Evolutionary conservation across 1,140 invertebrate genomes (phyloP).

Genomic region (Caerostris extrusa): DNA sequence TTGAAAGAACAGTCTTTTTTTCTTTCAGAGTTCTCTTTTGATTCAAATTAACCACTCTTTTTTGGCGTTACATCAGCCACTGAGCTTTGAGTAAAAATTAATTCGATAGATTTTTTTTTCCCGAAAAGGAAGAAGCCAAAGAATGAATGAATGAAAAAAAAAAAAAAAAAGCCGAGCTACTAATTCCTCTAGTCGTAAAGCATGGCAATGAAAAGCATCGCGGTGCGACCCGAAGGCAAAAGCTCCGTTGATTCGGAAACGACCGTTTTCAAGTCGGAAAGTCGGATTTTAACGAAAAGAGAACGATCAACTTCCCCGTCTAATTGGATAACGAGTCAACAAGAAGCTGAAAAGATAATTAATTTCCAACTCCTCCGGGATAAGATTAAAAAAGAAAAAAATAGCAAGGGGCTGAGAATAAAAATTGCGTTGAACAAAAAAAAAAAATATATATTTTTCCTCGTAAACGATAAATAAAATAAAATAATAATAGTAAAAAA

Average conservation of each 20-base stretch:
- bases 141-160: neutral
- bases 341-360: constrained; percentile 75
- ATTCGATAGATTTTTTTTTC: constrained; percentile 17
- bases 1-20: constrained; percentile 2
- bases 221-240: neutral
- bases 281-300: constrained; percentile 39
- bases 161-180: neutral
- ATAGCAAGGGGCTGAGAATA: constrained; percentile 9
- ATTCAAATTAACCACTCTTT: constrained; percentile 19
- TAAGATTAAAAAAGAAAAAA: constrained; percentile 50
- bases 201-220: neutral
- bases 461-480: constrained; percentile 28
- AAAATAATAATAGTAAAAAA: neutral
- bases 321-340: constrained; percentile 76
- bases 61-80: neutral
- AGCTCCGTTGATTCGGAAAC: constrained; percentile 37
- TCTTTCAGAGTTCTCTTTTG: neutral
- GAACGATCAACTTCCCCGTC: constrained; percentile 58
- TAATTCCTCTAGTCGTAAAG: constrained; percentile 15
- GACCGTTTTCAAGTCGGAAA: constrained; percentile 27
- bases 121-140: neutral
- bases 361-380: constrained; percentile 62
- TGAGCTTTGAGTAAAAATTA: constrained; percentile 38
- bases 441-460: neutral
- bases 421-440: neutral